Evolutionary conservation across 2,888 invertebrate genomes (phyloP), one percentile per base, ranked within the genome.

Genomic region (Lepidochrysops patricia): DNA sequence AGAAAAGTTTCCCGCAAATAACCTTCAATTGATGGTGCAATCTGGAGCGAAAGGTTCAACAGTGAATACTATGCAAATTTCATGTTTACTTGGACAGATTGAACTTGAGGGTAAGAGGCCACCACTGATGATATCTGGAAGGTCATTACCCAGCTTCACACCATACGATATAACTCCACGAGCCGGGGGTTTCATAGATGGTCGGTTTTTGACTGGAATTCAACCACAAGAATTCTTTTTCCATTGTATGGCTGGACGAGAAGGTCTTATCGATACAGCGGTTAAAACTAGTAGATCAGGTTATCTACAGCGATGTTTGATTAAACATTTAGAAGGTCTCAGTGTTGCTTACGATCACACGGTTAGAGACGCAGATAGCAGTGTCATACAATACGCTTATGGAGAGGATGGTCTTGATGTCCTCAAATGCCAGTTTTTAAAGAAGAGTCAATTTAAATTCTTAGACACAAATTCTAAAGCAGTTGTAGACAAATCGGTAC

Each of bases 201-300:
- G 97, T 0, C 92, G 99, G 7, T 99, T 99, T 77, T 94, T 99
- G 93, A 98, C 99, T 0, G 99, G 99, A n/a, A 97, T 99, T 69
- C 93, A 96, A 73, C 98, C 98, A 0, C 98, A 98, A 82, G 99
- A 99, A 76, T 98, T 98, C 79, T 99, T 98, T 88, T 99, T 98
- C 86, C 99, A 99, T 91, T 99, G 99, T 76, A 99, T 99, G 99
- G 99, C 99, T 60, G 99, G 99, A 60, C 93, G 99, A 82, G 99
- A 99, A 92, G 97, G 99, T 90, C 92, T 99, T 60, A 97, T 99
- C 72, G 99, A 99, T 92, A 99, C 99, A 2, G 99, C 99, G 66
- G 99, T 99, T 0, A 99, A 99, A 90, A 99, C 99, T 0, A 98
- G 98, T 86, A 93, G 98, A 64, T 98, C 98, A 70, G 99, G 99